A percentile compares a stretch with the other conserved stretches of the same genome.
These are phyloP conservation scores for Martes martes DNA, from an alignment of 2,113 vertebrate genomes.

Conservation along the genomic window DNA sequence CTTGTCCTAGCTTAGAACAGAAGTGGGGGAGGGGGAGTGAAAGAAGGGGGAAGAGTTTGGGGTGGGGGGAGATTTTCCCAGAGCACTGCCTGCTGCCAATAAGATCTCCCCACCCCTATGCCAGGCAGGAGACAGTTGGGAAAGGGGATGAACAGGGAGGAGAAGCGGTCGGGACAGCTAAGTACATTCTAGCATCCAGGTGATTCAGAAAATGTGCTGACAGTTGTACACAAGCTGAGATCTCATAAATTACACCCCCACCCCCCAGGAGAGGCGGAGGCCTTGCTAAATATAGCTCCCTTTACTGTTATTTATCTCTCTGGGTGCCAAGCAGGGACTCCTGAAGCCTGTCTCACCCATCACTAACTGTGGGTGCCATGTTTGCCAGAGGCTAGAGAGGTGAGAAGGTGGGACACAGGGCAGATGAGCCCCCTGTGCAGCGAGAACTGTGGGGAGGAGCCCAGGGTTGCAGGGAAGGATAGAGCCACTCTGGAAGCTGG, in stretches of 20 bases:
- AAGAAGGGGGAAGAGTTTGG: background rate
- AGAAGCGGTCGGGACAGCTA: background rate
- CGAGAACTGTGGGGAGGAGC: background rate
- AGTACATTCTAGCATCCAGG: background rate
- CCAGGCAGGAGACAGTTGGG: background rate
- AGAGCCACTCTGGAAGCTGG: background rate
- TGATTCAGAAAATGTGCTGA: conserved; percentile 69
- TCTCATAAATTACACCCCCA: conserved; percentile 48
- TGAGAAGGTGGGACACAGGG: background rate
- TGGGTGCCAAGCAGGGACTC: conserved; percentile 66
- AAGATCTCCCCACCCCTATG: background rate
- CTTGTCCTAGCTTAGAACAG: background rate
- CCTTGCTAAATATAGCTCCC: conserved; percentile 66
- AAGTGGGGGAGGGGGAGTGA: background rate
- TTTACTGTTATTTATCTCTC: conserved; percentile 70
- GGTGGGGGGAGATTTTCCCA: background rate
- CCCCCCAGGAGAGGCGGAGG: background rate
- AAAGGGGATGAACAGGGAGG: background rate
- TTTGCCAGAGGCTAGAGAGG: background rate
- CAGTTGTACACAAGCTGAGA: conserved; percentile 56
- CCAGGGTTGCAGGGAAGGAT: background rate
- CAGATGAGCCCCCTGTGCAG: background rate
- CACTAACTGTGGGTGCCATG: conserved; percentile 45
- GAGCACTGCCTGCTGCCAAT: background rate
- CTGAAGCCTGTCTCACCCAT: conserved; percentile 62